phyloP scores from a whole-genome alignment of 2,113 vertebrate species.

The Rhinoderma darwinii region DNA sequence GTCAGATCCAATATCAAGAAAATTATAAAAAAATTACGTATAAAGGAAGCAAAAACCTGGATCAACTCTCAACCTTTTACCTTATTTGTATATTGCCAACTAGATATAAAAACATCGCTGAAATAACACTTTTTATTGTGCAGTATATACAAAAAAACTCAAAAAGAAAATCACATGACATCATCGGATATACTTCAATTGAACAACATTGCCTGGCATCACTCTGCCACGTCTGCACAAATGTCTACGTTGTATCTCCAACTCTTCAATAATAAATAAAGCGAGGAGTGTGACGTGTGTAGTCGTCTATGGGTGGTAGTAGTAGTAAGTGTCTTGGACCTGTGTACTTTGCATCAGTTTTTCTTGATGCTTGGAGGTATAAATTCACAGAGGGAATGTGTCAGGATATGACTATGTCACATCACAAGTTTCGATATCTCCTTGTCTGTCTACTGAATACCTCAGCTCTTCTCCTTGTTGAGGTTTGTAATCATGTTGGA shows the following conservation, averaged over 20 bases:
- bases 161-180: not conserved
- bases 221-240: not conserved
- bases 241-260: not conserved
- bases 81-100: not conserved
- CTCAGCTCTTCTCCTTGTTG: conserved; percentile 11
- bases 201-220: not conserved
- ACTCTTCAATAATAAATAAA: not conserved
- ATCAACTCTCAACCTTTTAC: not conserved
- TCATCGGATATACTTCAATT: not conserved
- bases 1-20: not conserved
- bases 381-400: not conserved
- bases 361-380: not conserved
- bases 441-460: not conserved
- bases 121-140: not conserved
- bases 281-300: not conserved
- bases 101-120: not conserved
- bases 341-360: conserved; percentile 12
- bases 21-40: not conserved
- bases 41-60: no score
- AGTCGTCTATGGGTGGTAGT: not conserved
- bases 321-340: not conserved
- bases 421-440: conserved; percentile 3
- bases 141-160: not conserved
- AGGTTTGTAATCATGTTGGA: not conserved
- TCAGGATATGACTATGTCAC: not conserved